Conservation (phyloP, 1,140 invertebrate genomes). For the Trichonephila inaurata region DNA sequence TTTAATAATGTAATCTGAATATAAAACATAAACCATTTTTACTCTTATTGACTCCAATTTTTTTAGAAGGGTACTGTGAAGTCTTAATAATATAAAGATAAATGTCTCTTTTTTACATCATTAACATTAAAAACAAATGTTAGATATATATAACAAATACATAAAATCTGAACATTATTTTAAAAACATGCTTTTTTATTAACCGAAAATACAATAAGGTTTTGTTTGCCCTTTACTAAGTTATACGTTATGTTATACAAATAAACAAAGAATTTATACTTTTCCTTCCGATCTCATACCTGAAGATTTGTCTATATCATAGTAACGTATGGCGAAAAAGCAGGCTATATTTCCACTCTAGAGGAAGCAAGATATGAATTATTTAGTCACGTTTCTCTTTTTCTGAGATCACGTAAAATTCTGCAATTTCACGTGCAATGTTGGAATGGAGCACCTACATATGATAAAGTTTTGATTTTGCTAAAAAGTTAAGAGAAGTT, state of each 20-base stretch:
- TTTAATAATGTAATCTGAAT: no score
- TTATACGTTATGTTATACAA: neutral
- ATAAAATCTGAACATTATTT: no score
- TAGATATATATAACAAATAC: no score
- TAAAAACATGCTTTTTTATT: no score
- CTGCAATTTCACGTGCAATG: neutral
- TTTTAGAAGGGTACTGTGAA: no score
- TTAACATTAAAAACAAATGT: no score
- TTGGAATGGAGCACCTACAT: neutral
- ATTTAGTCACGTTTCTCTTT: neutral
- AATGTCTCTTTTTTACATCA: no score
- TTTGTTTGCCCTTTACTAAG: neutral
- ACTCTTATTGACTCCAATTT: no score
- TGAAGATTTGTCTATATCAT: neutral
- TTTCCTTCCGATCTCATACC: neutral
- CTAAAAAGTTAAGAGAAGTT: neutral
- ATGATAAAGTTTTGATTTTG: neutral
- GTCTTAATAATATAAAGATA: no score
- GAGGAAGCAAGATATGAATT: neutral
- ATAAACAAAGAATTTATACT: neutral
- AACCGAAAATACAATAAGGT: neutral
- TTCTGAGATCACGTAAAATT: neutral
- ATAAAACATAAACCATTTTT: no score
- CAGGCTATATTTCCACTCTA: neutral
- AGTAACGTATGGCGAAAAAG: neutral